A percentile compares a stretch with the other conserved stretches of the same genome.
Conservation (phyloP, 2,797 vertebrate species). For the Ataeniobius toweri region DNA sequence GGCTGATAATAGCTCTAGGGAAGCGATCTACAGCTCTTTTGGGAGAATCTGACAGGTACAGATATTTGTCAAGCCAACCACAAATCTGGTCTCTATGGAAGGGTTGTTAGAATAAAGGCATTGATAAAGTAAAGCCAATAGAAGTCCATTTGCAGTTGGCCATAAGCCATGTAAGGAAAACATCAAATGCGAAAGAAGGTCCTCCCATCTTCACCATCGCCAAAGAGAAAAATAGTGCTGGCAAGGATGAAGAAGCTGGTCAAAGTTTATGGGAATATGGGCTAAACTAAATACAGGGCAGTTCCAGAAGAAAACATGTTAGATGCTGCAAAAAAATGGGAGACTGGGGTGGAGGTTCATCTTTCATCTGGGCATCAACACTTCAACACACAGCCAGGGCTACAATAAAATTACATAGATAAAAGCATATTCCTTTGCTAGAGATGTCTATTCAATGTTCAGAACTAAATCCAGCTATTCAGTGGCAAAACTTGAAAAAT, state of each 20-base stretch:
- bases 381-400: not conserved
- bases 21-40: not conserved
- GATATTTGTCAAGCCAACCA: not conserved
- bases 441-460: not conserved
- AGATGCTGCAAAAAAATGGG: not conserved
- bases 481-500: not conserved
- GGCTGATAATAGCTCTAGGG: not conserved
- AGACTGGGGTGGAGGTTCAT: not conserved
- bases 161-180: not conserved
- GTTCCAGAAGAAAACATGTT: not conserved
- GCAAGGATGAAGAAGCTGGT: too few species aligned
- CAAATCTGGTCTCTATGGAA: not conserved
- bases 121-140: not conserved
- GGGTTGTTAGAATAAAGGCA: not conserved
- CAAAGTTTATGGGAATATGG: too few species aligned
- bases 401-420: not conserved
- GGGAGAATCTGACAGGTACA: not conserved
- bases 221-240: too few species aligned
- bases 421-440: not conserved
- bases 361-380: not conserved
- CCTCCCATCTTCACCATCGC: too few species aligned
- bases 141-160: not conserved
- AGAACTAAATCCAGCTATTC: not conserved
- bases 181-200: not conserved
- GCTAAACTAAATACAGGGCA: not conserved